Evolutionary conservation across 2,797 vertebrate species (phyloP).

Genomic region (Cirrhinus mrigala): DNA sequence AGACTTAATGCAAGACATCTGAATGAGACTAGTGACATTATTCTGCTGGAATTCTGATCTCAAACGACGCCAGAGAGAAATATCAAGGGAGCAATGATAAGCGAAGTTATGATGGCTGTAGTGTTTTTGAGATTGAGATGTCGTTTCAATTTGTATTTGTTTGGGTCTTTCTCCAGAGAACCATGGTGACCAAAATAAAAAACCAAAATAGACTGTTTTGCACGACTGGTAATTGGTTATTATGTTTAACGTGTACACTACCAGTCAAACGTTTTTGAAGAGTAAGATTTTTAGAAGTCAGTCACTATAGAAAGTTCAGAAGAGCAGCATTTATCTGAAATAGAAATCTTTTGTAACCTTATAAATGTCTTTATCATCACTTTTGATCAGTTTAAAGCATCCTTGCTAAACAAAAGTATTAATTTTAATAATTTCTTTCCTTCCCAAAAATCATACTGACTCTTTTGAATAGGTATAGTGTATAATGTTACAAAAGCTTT

Average conservation of each 20-base stretch:
- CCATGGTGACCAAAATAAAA: slow-evolving; percentile 4
- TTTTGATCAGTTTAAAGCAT: no score
- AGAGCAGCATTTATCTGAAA: no score
- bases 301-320: no score
- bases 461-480: no score
- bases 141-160: not conserved
- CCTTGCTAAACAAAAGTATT: no score
- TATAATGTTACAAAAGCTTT: no score
- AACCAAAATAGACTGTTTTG: not conserved
- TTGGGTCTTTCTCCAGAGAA: slow-evolving; percentile 28
- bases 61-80: not conserved
- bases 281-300: no score
- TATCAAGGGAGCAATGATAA: slow-evolving; percentile 9
- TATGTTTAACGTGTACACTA: not conserved
- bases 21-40: not conserved
- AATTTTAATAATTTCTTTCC: no score
- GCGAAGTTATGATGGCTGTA: not conserved
- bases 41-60: slow-evolving; percentile 1
- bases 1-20: slow-evolving; percentile 8
- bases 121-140: slow-evolving; percentile 1
- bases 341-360: no score
- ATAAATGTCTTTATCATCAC: no score
- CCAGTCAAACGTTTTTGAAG: no score
- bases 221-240: not conserved
- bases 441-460: no score